These are phyloP conservation scores for Myotis pilosus DNA, from an alignment of 2,797 vertebrate species.

Conservation along the genomic window DNA sequence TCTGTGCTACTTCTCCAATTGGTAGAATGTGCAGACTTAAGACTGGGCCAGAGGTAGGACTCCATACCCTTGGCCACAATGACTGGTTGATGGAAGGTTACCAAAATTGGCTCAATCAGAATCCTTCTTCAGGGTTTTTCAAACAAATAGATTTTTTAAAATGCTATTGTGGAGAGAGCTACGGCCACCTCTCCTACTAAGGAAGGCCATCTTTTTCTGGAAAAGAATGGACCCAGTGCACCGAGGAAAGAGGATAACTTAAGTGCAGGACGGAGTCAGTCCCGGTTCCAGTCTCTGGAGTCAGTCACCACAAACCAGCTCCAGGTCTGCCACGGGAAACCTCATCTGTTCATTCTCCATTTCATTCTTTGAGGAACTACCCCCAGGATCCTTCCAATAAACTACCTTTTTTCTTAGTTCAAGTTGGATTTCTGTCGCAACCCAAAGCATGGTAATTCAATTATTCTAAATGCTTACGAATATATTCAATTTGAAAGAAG, in stretches of 20 bases:
- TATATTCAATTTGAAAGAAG: background rate
- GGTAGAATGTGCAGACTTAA: background rate
- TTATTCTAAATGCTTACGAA: background rate
- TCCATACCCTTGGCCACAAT: background rate
- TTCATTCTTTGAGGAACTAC: background rate
- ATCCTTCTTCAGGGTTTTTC: background rate
- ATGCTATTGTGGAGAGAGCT: background rate
- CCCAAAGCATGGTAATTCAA: background rate
- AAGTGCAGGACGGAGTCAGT: background rate
- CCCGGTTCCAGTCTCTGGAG: background rate
- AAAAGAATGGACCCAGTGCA: background rate
- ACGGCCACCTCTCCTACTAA: background rate
- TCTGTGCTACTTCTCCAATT: accelerated
- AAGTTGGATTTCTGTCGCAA: background rate
- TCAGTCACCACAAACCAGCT: background rate
- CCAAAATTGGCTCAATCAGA: background rate
- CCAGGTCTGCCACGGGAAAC: background rate
- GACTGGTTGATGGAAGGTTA: background rate
- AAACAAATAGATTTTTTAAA: background rate
- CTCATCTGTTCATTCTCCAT: background rate
- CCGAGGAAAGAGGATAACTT: background rate
- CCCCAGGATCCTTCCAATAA: background rate
- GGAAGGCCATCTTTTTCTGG: background rate
- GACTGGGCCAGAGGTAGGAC: background rate
- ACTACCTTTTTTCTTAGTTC: background rate